Evolutionary conservation across 2,888 invertebrate species (phyloP).

Genomic region (Drosophila austrosaltans): DNA sequence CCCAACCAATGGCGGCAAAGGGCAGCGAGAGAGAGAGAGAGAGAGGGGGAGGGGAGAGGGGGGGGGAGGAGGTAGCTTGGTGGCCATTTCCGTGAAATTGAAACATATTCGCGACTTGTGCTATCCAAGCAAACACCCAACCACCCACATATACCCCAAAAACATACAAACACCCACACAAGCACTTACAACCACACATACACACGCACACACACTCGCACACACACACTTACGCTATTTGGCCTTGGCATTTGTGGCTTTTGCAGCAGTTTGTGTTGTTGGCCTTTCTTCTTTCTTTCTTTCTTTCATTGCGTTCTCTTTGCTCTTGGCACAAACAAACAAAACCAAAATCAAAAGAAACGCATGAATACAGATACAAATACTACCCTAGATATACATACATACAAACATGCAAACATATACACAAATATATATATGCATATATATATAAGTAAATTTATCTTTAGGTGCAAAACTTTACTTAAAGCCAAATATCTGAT

Average conservation of each 20-base stretch:
- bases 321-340: constrained; percentile 5
- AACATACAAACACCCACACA: constrained; percentile 5
- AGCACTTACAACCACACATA: background rate
- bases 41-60: too few relatives aligned
- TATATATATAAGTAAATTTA: background rate
- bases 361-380: constrained; percentile 3
- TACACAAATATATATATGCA: background rate
- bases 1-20: constrained; percentile 6
- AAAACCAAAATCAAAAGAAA: constrained; percentile 7
- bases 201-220: background rate
- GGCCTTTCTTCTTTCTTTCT: constrained; percentile 23
- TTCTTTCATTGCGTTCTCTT: background rate
- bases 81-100: constrained; percentile 44
- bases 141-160: constrained; percentile 17
- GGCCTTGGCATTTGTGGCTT: constrained; percentile 72
- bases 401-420: background rate
- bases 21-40: too few relatives aligned
- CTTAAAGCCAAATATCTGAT: background rate
- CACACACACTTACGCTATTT: constrained; percentile 33
- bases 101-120: constrained; percentile 56
- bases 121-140: constrained; percentile 1
- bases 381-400: background rate
- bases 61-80: constrained; percentile 1
- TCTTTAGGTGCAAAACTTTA: background rate
- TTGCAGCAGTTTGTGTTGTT: constrained; percentile 29